Percentiles rank a stretch among this genome's conserved stretches.
These are phyloP conservation scores for Palythoa grandis DNA, from an alignment of 92 coral and sea anemone species.

Conservation along the genomic window DNA sequence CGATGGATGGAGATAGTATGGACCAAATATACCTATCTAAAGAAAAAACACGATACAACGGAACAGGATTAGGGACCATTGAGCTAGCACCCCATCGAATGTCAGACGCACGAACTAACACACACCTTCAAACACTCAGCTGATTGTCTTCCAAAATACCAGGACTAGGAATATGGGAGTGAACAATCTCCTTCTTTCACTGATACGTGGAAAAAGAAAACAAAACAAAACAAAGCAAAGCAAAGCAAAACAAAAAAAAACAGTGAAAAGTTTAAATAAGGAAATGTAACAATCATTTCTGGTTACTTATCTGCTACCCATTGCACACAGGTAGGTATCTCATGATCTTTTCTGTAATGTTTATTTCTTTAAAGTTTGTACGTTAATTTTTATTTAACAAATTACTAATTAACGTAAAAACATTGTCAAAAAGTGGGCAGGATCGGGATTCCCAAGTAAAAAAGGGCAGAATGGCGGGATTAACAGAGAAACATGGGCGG, in stretches of 20 bases:
- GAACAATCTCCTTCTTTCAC: neutral
- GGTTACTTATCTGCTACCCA: neutral
- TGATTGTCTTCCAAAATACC: neutral
- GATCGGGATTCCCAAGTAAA: neutral
- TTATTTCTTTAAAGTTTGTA: neutral
- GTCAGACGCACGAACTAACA: constrained; percentile 10
- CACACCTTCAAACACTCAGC: neutral
- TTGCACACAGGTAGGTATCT: neutral
- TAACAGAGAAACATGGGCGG: neutral
- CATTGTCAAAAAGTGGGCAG: neutral
- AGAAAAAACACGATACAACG: neutral
- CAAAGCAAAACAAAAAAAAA: neutral
- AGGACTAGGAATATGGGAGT: neutral
- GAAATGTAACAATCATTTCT: neutral
- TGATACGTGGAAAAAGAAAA: neutral
- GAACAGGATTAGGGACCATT: neutral
- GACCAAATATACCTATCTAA: constrained; percentile 13
- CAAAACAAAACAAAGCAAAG: neutral
- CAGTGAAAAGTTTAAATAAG: neutral
- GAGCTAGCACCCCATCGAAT: constrained; percentile 28
- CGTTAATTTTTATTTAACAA: neutral
- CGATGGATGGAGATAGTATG: constrained; percentile 28
- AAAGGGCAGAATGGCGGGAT: neutral
- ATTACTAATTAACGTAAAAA: neutral
- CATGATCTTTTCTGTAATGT: neutral